A percentile compares a stretch with the other conserved stretches of the same genome.
These are phyloP conservation scores for Hylomyscus alleni DNA, from an alignment of 2,797 vertebrate species.

Conservation along the genomic window DNA sequence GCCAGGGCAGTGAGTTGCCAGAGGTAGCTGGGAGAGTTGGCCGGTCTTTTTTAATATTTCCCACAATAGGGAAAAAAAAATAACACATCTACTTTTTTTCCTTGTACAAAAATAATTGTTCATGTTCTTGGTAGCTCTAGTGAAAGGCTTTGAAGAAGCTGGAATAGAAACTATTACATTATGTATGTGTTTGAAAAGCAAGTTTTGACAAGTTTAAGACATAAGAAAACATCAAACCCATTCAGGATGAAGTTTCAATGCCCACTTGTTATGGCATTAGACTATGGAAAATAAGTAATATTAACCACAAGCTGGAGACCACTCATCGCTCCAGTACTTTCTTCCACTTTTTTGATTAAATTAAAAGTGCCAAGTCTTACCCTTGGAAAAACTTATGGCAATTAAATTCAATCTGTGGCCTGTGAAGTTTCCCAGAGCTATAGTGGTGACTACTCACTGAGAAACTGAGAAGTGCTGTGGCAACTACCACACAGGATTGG, in stretches of 20 bases:
- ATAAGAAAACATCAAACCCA: constrained; percentile 68
- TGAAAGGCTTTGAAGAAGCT: constrained; percentile 63
- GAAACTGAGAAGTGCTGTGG: constrained; percentile 74
- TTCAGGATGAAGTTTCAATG: constrained; percentile 58
- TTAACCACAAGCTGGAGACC: constrained; percentile 54
- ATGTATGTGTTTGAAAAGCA: constrained; percentile 50
- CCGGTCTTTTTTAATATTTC: too few relatives aligned
- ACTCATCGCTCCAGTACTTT: constrained; percentile 58
- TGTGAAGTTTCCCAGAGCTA: constrained; percentile 62
- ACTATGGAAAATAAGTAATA: constrained; percentile 65
- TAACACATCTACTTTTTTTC: constrained; percentile 38
- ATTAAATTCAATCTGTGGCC: constrained; percentile 74
- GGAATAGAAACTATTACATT: constrained; percentile 64
- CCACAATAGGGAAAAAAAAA: constrained; percentile 2
- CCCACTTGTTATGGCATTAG: constrained; percentile 17
- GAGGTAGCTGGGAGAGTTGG: too few relatives aligned
- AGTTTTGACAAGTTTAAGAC: constrained; percentile 74
- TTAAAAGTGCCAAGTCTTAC: constrained; percentile 72
- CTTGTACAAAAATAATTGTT: constrained; percentile 60
- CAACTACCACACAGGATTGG: constrained; percentile 46
- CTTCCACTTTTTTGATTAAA: constrained; percentile 68
- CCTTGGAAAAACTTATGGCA: constrained; percentile 62
- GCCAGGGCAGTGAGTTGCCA: too few relatives aligned
- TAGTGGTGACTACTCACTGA: constrained; percentile 29
- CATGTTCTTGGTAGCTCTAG: constrained; percentile 40